Percentiles rank a stretch among this genome's conserved stretches.
Conservation (phyloP, 1,140 invertebrate species). For the Tachypleus tridentatus region DNA sequence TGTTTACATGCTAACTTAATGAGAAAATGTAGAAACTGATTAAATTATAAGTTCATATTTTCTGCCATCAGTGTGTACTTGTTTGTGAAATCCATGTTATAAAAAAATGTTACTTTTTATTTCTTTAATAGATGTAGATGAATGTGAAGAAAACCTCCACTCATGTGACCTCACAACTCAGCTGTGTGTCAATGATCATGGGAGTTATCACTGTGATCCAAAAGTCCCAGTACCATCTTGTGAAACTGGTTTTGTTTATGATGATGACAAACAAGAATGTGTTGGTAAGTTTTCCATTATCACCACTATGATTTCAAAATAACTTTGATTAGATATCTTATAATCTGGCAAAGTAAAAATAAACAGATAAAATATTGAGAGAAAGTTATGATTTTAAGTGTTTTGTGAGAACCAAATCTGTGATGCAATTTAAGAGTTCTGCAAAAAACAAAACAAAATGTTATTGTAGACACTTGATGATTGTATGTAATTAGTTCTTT, state of each 20-base stretch:
- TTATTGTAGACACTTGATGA: too few species aligned
- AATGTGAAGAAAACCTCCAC: constrained; percentile 31
- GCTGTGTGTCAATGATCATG: constrained; percentile 32
- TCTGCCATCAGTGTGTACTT: too few species aligned
- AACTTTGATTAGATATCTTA: constrained; percentile 2
- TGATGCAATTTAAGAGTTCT: too few species aligned
- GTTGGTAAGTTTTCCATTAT: constrained; percentile 12
- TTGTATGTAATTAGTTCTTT: too few species aligned
- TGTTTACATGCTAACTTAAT: neutral
- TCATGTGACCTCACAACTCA: constrained; percentile 29
- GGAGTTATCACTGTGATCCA: constrained; percentile 33
- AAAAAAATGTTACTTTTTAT: constrained; percentile 9
- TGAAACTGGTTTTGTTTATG: neutral
- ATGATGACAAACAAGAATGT: neutral
- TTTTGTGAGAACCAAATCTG: too few species aligned
- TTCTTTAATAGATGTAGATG: constrained; percentile 29
- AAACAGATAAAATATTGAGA: too few species aligned
- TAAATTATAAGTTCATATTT: too few species aligned
- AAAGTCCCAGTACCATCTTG: constrained; percentile 5
- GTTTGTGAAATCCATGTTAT: constrained; percentile 5
- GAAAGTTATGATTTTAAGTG: too few species aligned
- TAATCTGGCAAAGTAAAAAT: neutral
- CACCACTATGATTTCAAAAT: neutral
- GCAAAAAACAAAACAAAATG: too few species aligned
- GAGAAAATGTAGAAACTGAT: neutral